Base-by-base conservation (phyloP, 2,888 invertebrate species). In the Pegoplata infirma region DNA sequence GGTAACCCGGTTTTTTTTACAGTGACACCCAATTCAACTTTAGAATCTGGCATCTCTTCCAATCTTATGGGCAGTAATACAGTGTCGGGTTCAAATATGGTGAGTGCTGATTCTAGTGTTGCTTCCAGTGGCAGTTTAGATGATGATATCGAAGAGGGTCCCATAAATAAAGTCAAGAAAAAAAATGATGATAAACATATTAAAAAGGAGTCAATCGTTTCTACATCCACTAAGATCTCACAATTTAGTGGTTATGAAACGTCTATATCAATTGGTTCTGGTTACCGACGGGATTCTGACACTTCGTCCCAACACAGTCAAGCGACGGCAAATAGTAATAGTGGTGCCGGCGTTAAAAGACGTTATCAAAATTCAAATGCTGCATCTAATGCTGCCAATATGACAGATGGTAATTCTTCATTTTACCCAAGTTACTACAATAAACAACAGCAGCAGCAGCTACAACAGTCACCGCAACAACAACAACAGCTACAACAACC, bases 51-150 rank as follows among this genome's bases (percentile, higher is more conserved):
- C 21, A 88, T 88, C 82, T 87, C 87, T 82, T 90, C 81, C 85
- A 94, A 94, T 84, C 93, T 94, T 85, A 93, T 94, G 82, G 95
- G 95, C 28, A 94, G 94, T 46, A 94, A 94, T 83, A 95, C 94
- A 86, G 92, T 89, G 25, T 89, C 89, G 73, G 88, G 86, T 61
- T 89, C 89, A 59, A 90, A 89, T 83, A 91, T 84, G 89, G 91
- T 88, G 88, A 91, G 85, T 89, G 91, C 89, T 87, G 92, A 89
- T 87, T 92, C 90, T 10, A 90, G 90, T 74, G 90, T 90, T 17
- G 90, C 90, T 61, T 90, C 90, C 19, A 90, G 89, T 81, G 87
- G 89, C n/a, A 90, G 90, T 68, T 83, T 89, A 66, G 90, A 90
- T 56, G 90, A 90, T 68, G 90, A 90, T 8, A 82, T 87, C 17